phyloP scores from a whole-genome alignment of 2,113 vertebrate species.

The Xyrauchen texanus region DNA sequence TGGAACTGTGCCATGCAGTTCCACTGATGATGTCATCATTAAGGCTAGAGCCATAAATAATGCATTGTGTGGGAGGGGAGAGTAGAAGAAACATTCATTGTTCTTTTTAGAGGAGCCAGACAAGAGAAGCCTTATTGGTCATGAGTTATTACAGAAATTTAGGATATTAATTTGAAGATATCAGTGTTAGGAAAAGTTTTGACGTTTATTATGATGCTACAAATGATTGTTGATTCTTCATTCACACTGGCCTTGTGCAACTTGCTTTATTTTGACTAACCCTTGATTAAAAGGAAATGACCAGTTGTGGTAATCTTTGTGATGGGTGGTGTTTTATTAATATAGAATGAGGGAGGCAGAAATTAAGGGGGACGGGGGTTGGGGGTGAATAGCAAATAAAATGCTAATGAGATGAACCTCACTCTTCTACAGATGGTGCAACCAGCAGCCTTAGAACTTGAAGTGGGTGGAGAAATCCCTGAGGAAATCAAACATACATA shows the following conservation, averaged over 20 bases:
- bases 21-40: constrained; percentile 29
- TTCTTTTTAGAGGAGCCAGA: not conserved
- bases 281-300: not conserved
- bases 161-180: too few relatives aligned
- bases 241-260: not conserved
- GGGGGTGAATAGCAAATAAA: too few relatives aligned
- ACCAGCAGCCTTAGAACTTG: too few relatives aligned
- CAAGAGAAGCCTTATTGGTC: not conserved
- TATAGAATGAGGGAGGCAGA: constrained; percentile 27
- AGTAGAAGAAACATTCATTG: constrained; percentile 6
- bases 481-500: too few relatives aligned
- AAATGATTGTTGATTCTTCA: not conserved
- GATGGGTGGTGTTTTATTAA: constrained; percentile 9
- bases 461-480: too few relatives aligned
- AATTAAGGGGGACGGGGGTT: not conserved
- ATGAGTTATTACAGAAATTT: not conserved
- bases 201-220: not conserved
- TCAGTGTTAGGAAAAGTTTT: too few relatives aligned
- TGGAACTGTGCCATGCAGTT: not conserved
- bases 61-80: not conserved
- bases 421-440: too few relatives aligned
- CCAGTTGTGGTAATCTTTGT: not conserved
- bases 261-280: not conserved
- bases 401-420: too few relatives aligned
- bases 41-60: constrained; percentile 25